Evolutionary conservation across 1,140 invertebrate genomes (phyloP).

Genomic region (Adoxophyes honmai): DNA sequence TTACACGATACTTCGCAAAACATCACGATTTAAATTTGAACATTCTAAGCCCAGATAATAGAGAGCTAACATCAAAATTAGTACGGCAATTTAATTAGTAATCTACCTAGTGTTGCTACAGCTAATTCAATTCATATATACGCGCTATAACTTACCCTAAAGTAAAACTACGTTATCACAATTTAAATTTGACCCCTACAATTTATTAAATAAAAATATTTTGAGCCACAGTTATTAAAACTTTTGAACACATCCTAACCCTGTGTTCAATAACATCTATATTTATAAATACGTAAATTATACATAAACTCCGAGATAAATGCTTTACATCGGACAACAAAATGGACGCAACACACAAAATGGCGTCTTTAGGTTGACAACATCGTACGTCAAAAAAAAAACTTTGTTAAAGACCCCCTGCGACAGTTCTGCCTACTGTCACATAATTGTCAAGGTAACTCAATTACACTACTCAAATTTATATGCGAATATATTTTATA

Average conservation of each 20-base stretch:
- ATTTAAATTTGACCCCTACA: constrained; percentile 1
- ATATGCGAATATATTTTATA: no score
- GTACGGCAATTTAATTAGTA: no score
- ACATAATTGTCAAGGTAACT: no score
- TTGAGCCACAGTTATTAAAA: constrained; percentile 19
- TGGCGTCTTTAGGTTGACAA: no score
- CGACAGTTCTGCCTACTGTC: no score
- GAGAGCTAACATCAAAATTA: constrained; percentile 1
- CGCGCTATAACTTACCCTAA: constrained; percentile 7
- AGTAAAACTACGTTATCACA: constrained; percentile 17
- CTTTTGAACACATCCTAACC: constrained; percentile 21
- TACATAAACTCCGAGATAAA: constrained; percentile 13
- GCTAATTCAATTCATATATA: background rate
- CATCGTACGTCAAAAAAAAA: no score
- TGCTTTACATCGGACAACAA: constrained; percentile 9
- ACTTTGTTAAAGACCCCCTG: no score
- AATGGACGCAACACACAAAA: background rate
- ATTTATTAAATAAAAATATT: constrained; percentile 20
- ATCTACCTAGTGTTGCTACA: no score
- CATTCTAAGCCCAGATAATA: background rate
- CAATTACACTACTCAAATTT: no score
- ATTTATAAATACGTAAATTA: constrained; percentile 2
- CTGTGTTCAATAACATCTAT: constrained; percentile 17
- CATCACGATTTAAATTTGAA: no score
- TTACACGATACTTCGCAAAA: no score